Evolutionary conservation across 2,888 invertebrate species (phyloP), one percentile per base, ranked within the genome.

Genomic region (Chaitophorus viminalis): DNA sequence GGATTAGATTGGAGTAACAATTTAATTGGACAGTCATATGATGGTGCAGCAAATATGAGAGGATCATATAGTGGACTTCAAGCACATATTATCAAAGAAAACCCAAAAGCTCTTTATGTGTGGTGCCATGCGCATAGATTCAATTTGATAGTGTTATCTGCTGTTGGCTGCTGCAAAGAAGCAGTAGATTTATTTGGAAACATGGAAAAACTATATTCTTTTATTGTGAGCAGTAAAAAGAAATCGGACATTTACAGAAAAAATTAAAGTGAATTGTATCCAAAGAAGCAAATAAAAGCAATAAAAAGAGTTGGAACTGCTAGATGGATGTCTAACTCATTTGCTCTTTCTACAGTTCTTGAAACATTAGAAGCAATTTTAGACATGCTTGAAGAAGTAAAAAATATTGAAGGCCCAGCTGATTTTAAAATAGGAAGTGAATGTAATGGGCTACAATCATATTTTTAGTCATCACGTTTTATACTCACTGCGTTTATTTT

Each of bases 301-400:
- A 68, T 70, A 3, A 70, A 70, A 70, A 70, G 70, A 31, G 77
- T 77, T 9, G 31, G 52, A 33, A 78, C 78, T 33, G 33, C 54
- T 25, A 78, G 78, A 1, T 77, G 77, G 77, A 77, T 52, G 77
- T 78, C 60, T 14, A 78, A 33, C 54, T 78, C 54, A 33, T 78
- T 78, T 78, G 78, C 77, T 54, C 21, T 54, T 21, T 54, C 29
- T 77, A 77, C 52, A 2, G 31, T 77, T 31, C 60, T 78, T 60
- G 78, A 78, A 78, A 60, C 78, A 25, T 78, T 78, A 60, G 36
- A 78, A 78, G 33, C 78, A 60, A 78, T 60, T 33, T 78, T 60
- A 78, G 33, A 78, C 33, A 60, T 78, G 54, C 18, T 60, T 25
- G 78, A 60, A 0, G 9, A 60, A 60, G 14, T 78, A 78, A 60